Percentiles rank a stretch among this genome's conserved stretches.
Evolutionary conservation across 37 sponge, comb jelly and placozoan genomes (phyloP).

Genomic region (Chondrosia reniformis): DNA sequence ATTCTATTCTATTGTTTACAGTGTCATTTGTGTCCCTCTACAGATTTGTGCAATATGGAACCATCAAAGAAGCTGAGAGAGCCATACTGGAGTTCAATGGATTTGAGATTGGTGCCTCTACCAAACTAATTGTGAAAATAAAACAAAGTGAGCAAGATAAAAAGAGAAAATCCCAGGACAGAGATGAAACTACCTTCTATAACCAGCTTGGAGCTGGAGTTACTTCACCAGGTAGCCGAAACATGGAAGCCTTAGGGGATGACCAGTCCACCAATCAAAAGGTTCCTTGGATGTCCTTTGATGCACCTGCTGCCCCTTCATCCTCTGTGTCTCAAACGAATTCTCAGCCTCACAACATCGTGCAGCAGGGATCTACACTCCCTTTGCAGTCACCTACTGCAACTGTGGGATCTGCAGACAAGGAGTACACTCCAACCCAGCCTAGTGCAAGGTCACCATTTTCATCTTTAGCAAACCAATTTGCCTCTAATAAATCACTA

Average conservation of each 20-base stretch:
- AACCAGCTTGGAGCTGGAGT: background rate
- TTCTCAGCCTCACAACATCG: background rate
- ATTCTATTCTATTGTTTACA: no score
- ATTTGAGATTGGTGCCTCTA: constrained; percentile 45
- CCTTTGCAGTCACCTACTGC: background rate
- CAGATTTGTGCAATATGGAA: constrained; percentile 62
- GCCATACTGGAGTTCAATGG: constrained; percentile 39
- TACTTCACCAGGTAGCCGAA: background rate
- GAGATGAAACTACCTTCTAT: background rate
- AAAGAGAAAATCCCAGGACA: background rate
- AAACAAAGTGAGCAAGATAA: background rate
- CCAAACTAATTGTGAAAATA: constrained; percentile 41
- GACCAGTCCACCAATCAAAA: no score
- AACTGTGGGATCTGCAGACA: background rate
- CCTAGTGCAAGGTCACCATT: background rate
- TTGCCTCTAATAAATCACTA: background rate
- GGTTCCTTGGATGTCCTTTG: no score
- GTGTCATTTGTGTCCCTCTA: no score
- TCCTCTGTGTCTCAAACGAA: background rate
- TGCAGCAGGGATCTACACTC: background rate
- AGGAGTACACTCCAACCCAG: background rate
- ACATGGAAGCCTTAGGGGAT: no score
- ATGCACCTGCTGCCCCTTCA: no score
- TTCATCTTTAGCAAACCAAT: background rate
- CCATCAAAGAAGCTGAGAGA: constrained; percentile 51